Base-by-base conservation (phyloP, 2,888 invertebrate genomes). In the Eupithecia abbreviata region DNA sequence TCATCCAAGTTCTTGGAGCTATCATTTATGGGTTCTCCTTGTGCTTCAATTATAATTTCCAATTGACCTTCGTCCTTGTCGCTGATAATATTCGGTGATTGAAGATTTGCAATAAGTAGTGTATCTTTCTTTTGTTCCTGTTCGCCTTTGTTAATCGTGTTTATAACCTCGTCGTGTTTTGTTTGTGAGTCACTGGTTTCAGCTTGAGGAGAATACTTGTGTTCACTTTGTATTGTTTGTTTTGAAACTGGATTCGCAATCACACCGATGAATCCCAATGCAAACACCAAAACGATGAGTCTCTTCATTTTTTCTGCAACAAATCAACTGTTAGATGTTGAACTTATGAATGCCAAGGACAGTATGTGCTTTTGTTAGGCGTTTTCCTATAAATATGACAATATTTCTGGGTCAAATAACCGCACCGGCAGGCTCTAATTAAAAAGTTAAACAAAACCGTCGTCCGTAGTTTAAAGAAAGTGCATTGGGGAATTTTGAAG, bases 221-320 rank as follows among this genome's bases (percentile, higher is more conserved):
- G 82, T 79, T 85, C 86, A 77, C 77, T 82, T 49, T 81, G 76
- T 66, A 77, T 80, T 77, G 85, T 84, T 87, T 87, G 85, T 86
- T 87, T 85, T 84, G 84, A 81, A 83, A 85, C 84, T 78, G 90
- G 85, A 79, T 83, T 87, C 68, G 90, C 89, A 74, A 87, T 79
- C 71, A 84, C 89, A 78, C 85, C 83, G 73, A 85, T 85, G 72
- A 91, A 78, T 77, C 89, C 90, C 83, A 91, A 77, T 78, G 85
- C 80, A 72, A 92, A 82, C 77, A 90, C 76, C 77, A 91, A 80
- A 77, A 88, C 73, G 77, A 86, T 77, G 51, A 74, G 74, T 12
- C 71, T 83, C 82, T 90, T 92, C 94, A 94, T 93, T 90, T 90
- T 88, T 89, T 89, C 93, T 93, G 90, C 72, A 85, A 92, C 86